Evolutionary conservation across 2,888 invertebrate species (phyloP), one percentile per base, ranked within the genome.

Genomic region (Thecocarcelia acutangulata): DNA sequence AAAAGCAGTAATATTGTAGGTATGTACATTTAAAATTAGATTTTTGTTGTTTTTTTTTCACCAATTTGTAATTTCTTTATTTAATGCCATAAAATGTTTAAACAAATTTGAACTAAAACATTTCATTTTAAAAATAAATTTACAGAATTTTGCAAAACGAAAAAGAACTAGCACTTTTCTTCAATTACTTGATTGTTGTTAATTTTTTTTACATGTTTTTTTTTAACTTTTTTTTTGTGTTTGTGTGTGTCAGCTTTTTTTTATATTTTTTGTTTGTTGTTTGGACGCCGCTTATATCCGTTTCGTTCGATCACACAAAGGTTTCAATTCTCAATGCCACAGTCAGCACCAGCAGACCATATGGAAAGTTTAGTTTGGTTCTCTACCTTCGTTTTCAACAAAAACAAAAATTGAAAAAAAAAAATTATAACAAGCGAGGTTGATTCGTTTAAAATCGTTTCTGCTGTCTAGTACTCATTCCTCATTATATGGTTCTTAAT

Each of bases 281-380:
- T 72, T 61, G 28, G 13, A 54, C 54, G 75, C 75, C 75, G 80
- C 76, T 74, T 77, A 58, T 75, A 70, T 78, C 70, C 74, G 79
- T 77, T 83, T 72, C 64, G 85, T 84, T 84, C 86, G 89, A 89
- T 89, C 89, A 84, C 86, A 85, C 86, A 84, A 89, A 87, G 87
- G 88, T 86, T 87, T 87, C 86, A 87, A 83, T 87, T 87, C 86
- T 87, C 86, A 88, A 88, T 88, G 88, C 83, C 88, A 87, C 80
- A 69, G 86, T 84, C 85, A 85, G 85, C 85, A 80, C 69, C 63
- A 84, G 83, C 84, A 83, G 85, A 83, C 86, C 85, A 81, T 87
- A 86, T 88, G 86, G 87, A 88, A 88, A 88, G 88, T 88, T 83
- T 80, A 83, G 82, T 83, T 84, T 83, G 76, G 80, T 81, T 83